phyloP scores from a whole-genome alignment of 2,113 vertebrate genomes.

The Oncorhynchus mykiss region DNA sequence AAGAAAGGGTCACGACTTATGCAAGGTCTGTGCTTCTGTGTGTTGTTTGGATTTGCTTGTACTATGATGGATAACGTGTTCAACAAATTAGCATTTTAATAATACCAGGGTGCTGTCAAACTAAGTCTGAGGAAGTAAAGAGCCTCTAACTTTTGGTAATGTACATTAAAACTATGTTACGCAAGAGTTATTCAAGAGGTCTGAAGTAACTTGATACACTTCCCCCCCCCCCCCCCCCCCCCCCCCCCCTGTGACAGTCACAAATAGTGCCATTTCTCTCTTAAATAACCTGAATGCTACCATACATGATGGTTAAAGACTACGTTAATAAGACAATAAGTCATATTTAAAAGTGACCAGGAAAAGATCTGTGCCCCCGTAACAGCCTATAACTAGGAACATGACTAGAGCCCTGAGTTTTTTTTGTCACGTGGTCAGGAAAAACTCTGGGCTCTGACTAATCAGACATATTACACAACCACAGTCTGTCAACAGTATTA shows the following conservation, averaged over 20 bases:
- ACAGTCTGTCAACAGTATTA: too few species aligned
- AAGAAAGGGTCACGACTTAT: background rate
- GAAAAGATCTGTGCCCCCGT: too few species aligned
- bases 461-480: too few species aligned
- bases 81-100: background rate
- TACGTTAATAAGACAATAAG: background rate
- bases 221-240: background rate
- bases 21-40: background rate
- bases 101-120: background rate
- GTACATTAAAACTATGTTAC: background rate
- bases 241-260: background rate
- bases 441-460: too few species aligned
- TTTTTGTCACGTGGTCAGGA: too few species aligned
- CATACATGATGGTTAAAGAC: background rate
- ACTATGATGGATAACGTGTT: background rate
- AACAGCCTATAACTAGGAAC: too few species aligned
- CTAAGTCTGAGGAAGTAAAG: background rate
- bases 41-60: background rate
- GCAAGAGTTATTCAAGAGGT: background rate
- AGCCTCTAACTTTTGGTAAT: background rate
- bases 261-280: background rate
- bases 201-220: background rate
- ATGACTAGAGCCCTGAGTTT: too few species aligned
- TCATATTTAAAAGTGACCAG: too few species aligned
- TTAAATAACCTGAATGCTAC: background rate